Evolutionary conservation across 37 sponge, comb jelly and placozoan genomes (phyloP), one percentile per base, ranked within the genome.

Genomic region (Spongia lamella): DNA sequence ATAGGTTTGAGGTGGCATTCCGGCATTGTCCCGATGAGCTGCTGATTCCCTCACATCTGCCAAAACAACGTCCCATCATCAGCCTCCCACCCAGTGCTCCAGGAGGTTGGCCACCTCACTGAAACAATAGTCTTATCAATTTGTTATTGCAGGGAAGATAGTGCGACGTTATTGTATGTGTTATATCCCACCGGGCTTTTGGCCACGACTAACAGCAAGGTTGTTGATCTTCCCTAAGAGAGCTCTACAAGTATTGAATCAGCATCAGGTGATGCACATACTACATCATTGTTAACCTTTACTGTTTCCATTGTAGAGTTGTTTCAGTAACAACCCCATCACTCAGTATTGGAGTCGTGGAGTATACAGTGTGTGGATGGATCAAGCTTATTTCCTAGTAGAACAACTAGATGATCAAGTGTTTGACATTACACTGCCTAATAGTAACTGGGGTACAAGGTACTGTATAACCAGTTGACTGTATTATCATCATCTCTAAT

Each of bases 181-280:
- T 30, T 92, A 81, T 75, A 92, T 92, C 68, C 93, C 93, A 38
- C 93, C 85, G 54, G 93, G 93, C 24, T 92, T 92, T 54, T 88
- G 85, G 86, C 82, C 93, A 13, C 68, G 93, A 17, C 78, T 92
- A 29, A 73, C 84, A 43, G 82, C 88, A 15, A 52, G 93, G 5
- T 63, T 92, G 68, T 58, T 85, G 5, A 53, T 73, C 19, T 85
- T 92, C 53, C 76, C 92, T 14, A 17, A 16, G 16, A n/a, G 25
- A 20, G 55, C 57, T 1, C 65, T 16, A 78, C 73, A 27, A 78
- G 36, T 24, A 27, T 34, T 26, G 83, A 83, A 14, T 59, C 65
- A 40, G 21, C 32, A 59, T 72, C 4, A 14, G 73, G 54, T 20
- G 11, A 11, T 70, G 22, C 35, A 7, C 53, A 14, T 51, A 14